Conservation (phyloP, 2,113 vertebrate species). For the Paramisgurnus dabryanus region DNA sequence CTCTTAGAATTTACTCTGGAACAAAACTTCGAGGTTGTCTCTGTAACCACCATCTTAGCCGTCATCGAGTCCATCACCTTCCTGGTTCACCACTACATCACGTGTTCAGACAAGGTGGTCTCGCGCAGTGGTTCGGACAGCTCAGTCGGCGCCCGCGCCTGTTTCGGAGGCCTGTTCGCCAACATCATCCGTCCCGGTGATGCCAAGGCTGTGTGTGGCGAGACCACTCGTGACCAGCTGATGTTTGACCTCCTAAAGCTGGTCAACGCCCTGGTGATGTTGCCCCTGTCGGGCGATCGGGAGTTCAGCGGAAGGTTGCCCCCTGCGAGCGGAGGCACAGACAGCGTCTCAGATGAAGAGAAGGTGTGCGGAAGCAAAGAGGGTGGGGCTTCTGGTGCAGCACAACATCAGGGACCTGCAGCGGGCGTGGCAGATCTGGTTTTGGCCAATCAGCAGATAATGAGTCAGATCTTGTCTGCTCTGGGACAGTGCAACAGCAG, state of each 20-base stretch:
- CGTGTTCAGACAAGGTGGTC: conserved; percentile 94
- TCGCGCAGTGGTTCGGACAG: conserved; percentile 96
- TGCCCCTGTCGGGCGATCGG: conserved; percentile 91
- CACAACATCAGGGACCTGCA: conserved; percentile 80
- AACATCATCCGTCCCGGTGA: conserved; percentile 98
- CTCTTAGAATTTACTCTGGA: conserved; percentile 96
- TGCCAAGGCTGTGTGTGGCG: conserved; percentile 95
- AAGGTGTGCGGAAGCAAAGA: conserved; percentile 97
- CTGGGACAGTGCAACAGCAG: conserved; percentile 99
- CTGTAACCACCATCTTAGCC: conserved; percentile 92
- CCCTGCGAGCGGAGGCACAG: conserved; percentile 79
- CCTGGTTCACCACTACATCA: conserved; percentile 97
- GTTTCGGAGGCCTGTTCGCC: conserved; percentile 96
- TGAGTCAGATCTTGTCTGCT: conserved; percentile 98
- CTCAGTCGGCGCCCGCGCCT: conserved; percentile 92
- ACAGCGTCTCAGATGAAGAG: conserved; percentile 96
- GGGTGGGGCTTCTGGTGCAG: conserved; percentile 70
- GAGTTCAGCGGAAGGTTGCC: conserved; percentile 92
- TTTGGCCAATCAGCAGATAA: conserved; percentile 96
- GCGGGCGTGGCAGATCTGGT: conserved; percentile 93
- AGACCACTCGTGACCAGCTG: conserved; percentile 95
- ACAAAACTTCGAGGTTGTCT: conserved; percentile 97
- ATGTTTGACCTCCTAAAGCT: conserved; percentile 98
- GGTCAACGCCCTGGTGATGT: conserved; percentile 92
- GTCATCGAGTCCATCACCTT: conserved; percentile 97